Conservation (phyloP, 2,797 vertebrate species). For the Pipistrellus pygmaeus region DNA sequence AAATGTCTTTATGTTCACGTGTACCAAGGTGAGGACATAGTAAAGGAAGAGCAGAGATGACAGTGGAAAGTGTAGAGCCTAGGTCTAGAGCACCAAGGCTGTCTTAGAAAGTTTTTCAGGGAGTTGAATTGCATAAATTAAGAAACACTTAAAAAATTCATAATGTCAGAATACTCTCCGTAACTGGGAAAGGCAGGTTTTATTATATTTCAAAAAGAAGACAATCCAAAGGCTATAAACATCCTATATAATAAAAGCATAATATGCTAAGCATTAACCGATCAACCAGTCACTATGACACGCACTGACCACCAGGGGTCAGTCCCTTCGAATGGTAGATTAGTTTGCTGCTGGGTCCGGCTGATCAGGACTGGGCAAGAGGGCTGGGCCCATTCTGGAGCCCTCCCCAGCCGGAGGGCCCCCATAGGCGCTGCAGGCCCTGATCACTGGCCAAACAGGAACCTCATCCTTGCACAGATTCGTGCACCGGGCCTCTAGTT, state of each 20-base stretch:
- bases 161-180: neutral
- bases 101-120: neutral
- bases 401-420: too few species aligned
- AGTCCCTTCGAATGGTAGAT: too few species aligned
- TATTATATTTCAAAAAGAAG: neutral
- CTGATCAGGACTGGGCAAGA: too few species aligned
- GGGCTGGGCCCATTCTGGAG: too few species aligned
- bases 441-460: fast-evolving
- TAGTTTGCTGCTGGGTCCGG: too few species aligned
- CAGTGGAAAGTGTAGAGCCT: neutral
- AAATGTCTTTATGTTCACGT: neutral
- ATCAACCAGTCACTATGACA: too few species aligned
- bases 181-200: neutral
- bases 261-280: too few species aligned
- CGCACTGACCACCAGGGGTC: too few species aligned
- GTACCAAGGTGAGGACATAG: neutral
- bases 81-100: neutral
- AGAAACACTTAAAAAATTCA: neutral
- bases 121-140: neutral
- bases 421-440: too few species aligned
- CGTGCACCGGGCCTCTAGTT: neutral
- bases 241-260: too few species aligned
- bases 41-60: neutral
- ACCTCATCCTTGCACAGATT: too few species aligned
- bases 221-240: neutral